Evolutionary conservation across 2,113 vertebrate genomes (phyloP), one percentile per base, ranked within the genome.

Genomic region (Hystrix brachyura): DNA sequence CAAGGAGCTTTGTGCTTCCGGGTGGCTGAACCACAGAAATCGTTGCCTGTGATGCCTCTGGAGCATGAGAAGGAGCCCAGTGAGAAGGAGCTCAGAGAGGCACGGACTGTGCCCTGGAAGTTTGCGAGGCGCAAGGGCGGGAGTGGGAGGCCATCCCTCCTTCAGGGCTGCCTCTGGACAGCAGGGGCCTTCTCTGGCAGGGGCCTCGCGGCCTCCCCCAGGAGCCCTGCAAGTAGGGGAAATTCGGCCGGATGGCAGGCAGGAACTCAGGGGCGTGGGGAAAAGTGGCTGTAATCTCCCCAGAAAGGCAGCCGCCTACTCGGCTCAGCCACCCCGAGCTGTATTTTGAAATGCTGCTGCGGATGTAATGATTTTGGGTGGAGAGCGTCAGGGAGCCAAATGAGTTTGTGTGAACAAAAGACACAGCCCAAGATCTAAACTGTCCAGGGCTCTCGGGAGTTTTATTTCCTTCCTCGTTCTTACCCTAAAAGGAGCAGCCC

Each of bases 401-500:
- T 95, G 97, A 94, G 98, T 99, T 98, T 99, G 98, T 99, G 98
- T 92, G 98, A 99, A 99, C 99, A 99, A 99, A 99, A 99, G 99
- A 98, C 98, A 96, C 97, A 95, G 98, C 98, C 98, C 99, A 99
- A 99, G 98, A 99, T 99, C 99, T 99, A 99, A 99, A 98, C 98
- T 86, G 98, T 98, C 98, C 98, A 94, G 98, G 97, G 98, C 98
- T 98, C 98, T 90, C 60, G 99, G 99, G 99, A 99, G 98, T 98
- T 98, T 98, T 90, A 67, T 79, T 99, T 99, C 99, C 99, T 99
- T 99, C 99, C 99, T 99, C 98, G 98, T 99, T 99, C 99, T 99
- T 99, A 99, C 98, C 95, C 98, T 99, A 99, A 99, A 99, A 98
- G 98, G 98, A 99, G 98, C 97, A 94, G 97, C 86, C 96, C 98